Evolutionary conservation across 2,113 vertebrate genomes (phyloP).

Genomic region (Numida meleagris): DNA sequence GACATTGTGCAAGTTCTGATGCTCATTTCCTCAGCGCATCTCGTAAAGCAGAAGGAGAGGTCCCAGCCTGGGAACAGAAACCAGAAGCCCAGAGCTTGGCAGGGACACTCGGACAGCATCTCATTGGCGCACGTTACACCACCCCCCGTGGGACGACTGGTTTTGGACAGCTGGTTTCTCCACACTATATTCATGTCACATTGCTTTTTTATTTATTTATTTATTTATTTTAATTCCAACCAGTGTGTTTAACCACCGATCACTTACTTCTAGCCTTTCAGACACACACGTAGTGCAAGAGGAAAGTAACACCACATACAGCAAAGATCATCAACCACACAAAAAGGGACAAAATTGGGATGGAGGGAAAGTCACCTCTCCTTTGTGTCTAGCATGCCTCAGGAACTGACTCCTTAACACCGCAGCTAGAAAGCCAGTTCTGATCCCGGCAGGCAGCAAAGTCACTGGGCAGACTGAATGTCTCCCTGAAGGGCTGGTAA

Average conservation of each 20-base stretch:
- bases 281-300: fast-evolving
- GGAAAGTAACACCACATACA: not conserved
- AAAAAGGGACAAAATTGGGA: not conserved
- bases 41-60: not conserved
- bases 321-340: not conserved
- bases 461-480: not conserved
- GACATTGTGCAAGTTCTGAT: not conserved
- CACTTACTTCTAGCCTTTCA: not conserved
- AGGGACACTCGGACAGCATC: not conserved
- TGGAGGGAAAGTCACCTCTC: not conserved
- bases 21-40: not conserved
- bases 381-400: not conserved
- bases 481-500: not conserved
- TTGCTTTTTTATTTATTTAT: not conserved
- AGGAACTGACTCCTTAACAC: not conserved
- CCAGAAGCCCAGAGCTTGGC: not conserved
- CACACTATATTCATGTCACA: fast-evolving
- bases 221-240: not conserved
- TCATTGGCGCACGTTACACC: fast-evolving
- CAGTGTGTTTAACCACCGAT: not conserved
- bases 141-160: fast-evolving
- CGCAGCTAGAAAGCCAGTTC: not conserved
- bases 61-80: not conserved
- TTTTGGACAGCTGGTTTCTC: not conserved
- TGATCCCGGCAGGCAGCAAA: not conserved